Evolutionary conservation across 2,113 vertebrate genomes (phyloP).

Genomic region (Stigmatopora nigra): DNA sequence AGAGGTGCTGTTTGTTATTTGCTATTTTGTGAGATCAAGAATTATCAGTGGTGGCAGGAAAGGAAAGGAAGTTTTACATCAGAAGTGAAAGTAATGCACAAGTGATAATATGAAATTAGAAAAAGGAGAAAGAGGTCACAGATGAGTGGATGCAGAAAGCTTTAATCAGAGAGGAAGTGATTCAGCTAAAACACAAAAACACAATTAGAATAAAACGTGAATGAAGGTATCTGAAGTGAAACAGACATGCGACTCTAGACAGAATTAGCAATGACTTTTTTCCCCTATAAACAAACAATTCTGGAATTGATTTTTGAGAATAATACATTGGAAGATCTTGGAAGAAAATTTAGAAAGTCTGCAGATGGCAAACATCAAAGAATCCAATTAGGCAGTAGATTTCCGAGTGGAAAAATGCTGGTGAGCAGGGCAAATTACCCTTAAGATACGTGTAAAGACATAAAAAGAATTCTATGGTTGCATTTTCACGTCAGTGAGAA

Average conservation of each 20-base stretch:
- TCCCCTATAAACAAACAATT: slow-evolving; percentile 16
- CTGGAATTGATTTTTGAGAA: slow-evolving; percentile 33
- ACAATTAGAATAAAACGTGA: slow-evolving; percentile 25
- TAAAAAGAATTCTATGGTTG: slow-evolving; percentile 48
- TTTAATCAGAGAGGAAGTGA: slow-evolving; percentile 58
- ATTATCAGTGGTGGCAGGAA: slow-evolving; percentile 9
- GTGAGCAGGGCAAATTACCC: slow-evolving; percentile 40
- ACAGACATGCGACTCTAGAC: slow-evolving; percentile 17
- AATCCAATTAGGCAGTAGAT: slow-evolving; percentile 22
- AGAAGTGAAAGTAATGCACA: slow-evolving; percentile 9
- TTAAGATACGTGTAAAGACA: slow-evolving; percentile 41
- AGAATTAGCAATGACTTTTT: slow-evolving; percentile 29
- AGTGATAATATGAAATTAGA: slow-evolving; percentile 34
- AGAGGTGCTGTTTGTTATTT: background rate
- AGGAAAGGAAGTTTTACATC: slow-evolving; percentile 21
- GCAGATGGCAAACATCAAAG: slow-evolving; percentile 37
- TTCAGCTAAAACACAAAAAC: slow-evolving; percentile 31
- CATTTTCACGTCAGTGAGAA: slow-evolving; percentile 48
- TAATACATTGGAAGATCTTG: slow-evolving; percentile 17
- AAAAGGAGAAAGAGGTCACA: slow-evolving; percentile 46
- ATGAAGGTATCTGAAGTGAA: slow-evolving; percentile 32
- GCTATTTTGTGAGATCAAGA: slow-evolving; percentile 11
- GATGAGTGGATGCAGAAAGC: slow-evolving; percentile 40
- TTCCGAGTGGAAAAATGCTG: slow-evolving; percentile 25
- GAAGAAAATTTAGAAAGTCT: slow-evolving; percentile 31